A percentile compares a stretch with the other conserved stretches of the same genome.
phyloP scores from a whole-genome alignment of 2,888 invertebrate species.

The Microctonus aethiopoides region DNA sequence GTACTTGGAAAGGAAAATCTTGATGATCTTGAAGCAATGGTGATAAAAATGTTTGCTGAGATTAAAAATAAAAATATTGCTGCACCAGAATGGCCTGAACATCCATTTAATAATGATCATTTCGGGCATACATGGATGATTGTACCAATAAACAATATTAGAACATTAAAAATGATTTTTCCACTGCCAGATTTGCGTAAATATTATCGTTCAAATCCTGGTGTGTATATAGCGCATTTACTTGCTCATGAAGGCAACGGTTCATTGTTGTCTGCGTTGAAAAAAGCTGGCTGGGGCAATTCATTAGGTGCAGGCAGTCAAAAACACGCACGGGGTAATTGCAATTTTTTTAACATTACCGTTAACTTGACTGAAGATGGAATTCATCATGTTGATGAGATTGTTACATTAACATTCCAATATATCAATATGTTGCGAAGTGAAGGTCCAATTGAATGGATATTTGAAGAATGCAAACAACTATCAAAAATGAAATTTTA shows the following conservation, averaged over 20 bases:
- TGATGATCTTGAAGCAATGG: slow-evolving; percentile 86
- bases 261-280: slow-evolving; percentile 89
- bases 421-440: slow-evolving; percentile 85
- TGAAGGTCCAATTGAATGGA: slow-evolving; percentile 85
- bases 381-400: slow-evolving; percentile 88
- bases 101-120: slow-evolving; percentile 83
- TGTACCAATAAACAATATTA: slow-evolving; percentile 90
- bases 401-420: slow-evolving; percentile 84
- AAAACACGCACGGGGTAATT: slow-evolving; percentile 86
- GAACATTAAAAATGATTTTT: slow-evolving; percentile 87
- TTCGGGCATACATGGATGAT: slow-evolving; percentile 79
- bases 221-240: slow-evolving; percentile 88
- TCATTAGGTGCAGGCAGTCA: slow-evolving; percentile 84
- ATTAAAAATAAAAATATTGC: slow-evolving; percentile 82
- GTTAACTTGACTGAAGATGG: slow-evolving; percentile 95
- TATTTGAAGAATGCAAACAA: slow-evolving; percentile 87
- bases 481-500: slow-evolving; percentile 85
- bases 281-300: slow-evolving; percentile 91
- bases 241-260: slow-evolving; percentile 97
- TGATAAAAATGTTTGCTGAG: slow-evolving; percentile 79
- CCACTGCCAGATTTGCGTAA: slow-evolving; percentile 87
- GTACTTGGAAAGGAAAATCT: slow-evolving; percentile 93
- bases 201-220: slow-evolving; percentile 89
- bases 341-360: slow-evolving; percentile 87
- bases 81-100: slow-evolving; percentile 81